Percentiles rank a stretch among this genome's conserved stretches.
phyloP scores from a whole-genome alignment of 2,797 vertebrate genomes.

The Ispidina picta region DNA sequence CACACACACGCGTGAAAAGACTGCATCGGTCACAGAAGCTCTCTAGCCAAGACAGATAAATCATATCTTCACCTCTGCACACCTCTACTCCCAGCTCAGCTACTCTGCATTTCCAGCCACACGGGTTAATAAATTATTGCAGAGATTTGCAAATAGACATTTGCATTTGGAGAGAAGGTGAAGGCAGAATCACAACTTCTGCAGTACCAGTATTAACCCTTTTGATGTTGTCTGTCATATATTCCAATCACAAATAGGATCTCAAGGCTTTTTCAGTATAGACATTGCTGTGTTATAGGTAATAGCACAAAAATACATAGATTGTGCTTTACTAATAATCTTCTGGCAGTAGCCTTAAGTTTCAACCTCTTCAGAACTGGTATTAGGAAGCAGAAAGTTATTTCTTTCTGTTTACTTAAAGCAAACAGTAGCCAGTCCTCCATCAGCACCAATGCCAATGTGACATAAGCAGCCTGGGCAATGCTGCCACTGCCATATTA shows the following conservation, averaged over 20 bases:
- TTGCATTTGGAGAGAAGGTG: neutral
- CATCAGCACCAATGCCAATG: rapidly evolving
- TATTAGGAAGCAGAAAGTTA: neutral
- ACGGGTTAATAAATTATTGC: neutral
- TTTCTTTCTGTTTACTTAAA: neutral
- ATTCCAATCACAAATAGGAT: neutral
- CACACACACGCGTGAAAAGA: neutral
- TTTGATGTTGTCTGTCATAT: rapidly evolving
- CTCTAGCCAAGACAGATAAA: neutral
- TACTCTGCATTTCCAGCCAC: neutral
- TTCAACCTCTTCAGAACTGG: neutral
- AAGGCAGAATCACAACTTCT: neutral
- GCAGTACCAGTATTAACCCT: neutral
- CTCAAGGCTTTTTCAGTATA: neutral
- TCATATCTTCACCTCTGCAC: neutral
- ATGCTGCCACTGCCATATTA: neutral
- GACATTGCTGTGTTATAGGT: neutral
- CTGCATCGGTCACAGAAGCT: neutral
- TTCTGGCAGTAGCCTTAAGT: neutral
- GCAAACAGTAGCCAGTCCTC: neutral
- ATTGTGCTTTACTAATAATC: neutral
- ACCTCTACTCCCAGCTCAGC: neutral
- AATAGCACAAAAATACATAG: neutral
- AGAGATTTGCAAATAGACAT: neutral
- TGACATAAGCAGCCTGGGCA: neutral